phyloP scores from a whole-genome alignment of 2,888 invertebrate genomes.

The Branchipolynoe longqiensis region DNA sequence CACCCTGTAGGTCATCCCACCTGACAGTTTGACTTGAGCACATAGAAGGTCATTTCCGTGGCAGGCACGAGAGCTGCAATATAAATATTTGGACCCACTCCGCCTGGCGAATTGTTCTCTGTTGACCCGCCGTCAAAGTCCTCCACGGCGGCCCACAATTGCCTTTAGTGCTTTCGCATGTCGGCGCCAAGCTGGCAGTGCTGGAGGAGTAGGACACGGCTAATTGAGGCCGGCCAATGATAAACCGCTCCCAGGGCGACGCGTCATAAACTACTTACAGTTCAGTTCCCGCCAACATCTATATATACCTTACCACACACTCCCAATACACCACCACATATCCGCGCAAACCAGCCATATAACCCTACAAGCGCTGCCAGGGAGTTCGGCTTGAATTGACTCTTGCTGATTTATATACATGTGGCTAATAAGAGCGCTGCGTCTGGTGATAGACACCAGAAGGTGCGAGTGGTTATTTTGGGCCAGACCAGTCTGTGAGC shows the following conservation, averaged over 20 bases:
- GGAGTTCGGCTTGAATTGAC: too few relatives aligned
- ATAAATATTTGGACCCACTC: constrained; percentile 46
- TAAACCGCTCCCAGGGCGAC: constrained; percentile 37
- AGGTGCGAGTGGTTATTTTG: too few relatives aligned
- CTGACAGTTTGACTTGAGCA: constrained; percentile 16
- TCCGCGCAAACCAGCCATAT: too few relatives aligned
- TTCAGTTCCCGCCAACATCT: too few relatives aligned
- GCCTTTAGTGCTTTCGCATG: constrained; percentile 52
- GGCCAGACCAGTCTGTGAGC: too few relatives aligned
- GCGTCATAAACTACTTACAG: too few relatives aligned
- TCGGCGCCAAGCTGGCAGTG: constrained; percentile 6
- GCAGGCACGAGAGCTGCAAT: constrained; percentile 35
- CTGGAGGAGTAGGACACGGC: constrained; percentile 22
- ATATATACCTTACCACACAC: too few relatives aligned
- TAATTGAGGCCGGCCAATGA: constrained; percentile 30
- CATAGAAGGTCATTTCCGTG: constrained; percentile 37
- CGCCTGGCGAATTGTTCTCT: constrained; percentile 25
- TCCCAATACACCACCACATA: too few relatives aligned
- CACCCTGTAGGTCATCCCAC: constrained; percentile 23
- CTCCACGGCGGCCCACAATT: constrained; percentile 43
- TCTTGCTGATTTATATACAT: too few relatives aligned
- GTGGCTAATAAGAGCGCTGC: too few relatives aligned
- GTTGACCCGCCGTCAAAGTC: constrained; percentile 34
- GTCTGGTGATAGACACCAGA: too few relatives aligned
- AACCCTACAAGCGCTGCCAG: too few relatives aligned